Conservation (phyloP, 2,888 invertebrate genomes). For the Ectropis crepuscularia region DNA sequence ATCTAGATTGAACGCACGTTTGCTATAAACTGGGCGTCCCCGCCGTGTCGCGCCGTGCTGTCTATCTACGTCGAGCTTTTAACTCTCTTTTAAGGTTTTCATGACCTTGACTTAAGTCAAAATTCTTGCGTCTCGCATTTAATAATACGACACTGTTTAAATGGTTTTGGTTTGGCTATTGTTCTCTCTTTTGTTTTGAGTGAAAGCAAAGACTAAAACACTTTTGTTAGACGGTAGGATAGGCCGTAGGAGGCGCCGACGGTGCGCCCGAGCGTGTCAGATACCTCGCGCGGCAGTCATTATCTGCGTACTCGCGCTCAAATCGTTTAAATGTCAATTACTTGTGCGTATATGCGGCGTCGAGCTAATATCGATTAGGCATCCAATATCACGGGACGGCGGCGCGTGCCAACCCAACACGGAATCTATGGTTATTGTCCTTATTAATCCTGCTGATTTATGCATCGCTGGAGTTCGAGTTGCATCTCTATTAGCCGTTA, state of each 20-base stretch:
- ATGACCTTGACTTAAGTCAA: too few species aligned
- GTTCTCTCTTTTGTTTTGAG: conserved; percentile 44
- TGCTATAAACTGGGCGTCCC: conserved; percentile 46
- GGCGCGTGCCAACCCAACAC: conserved; percentile 46
- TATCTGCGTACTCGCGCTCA: conserved; percentile 41
- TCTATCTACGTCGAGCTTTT: conserved; percentile 74
- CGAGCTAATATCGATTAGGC: conserved; percentile 50
- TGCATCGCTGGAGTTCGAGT: conserved; percentile 41
- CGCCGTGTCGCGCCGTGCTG: conserved; percentile 58
- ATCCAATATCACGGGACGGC: conserved; percentile 48
- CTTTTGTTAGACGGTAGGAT: neutral
- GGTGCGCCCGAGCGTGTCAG: conserved; percentile 14
- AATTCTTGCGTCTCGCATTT: too few species aligned
- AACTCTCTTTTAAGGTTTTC: conserved; percentile 46
- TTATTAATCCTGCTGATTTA: conserved; percentile 59
- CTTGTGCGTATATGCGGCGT: conserved; percentile 41
- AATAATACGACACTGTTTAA: too few species aligned
- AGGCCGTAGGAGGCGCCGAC: conserved; percentile 3
- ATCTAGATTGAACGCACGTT: conserved; percentile 56
- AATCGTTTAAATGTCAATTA: conserved; percentile 50
- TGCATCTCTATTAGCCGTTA: conserved; percentile 32
- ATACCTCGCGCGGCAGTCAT: conserved; percentile 29
- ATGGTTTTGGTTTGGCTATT: too few species aligned
- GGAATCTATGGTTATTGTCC: conserved; percentile 45
- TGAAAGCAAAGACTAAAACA: conserved; percentile 51